Conservation (phyloP, 2,797 vertebrate species). For the Tympanoctomys barrerae region DNA sequence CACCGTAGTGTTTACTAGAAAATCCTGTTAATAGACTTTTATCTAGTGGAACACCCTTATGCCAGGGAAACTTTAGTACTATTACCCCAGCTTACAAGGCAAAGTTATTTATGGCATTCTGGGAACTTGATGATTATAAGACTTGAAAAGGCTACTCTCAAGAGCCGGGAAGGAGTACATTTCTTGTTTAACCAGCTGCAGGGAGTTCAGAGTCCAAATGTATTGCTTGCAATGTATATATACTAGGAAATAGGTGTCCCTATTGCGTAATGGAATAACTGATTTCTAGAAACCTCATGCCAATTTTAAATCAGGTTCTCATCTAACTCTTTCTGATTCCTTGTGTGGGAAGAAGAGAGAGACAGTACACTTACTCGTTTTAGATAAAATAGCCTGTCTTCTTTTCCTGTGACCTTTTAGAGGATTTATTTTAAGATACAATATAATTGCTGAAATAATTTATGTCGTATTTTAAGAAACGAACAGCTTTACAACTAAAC, state of each 20-base stretch:
- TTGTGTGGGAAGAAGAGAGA: not conserved
- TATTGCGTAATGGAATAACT: slow-evolving; percentile 26
- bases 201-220: slow-evolving; percentile 62
- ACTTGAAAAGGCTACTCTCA: slow-evolving; percentile 22
- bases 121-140: slow-evolving; percentile 14
- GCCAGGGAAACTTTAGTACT: slow-evolving; percentile 52
- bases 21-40: slow-evolving; percentile 30
- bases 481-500: slow-evolving; percentile 24
- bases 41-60: not conserved
- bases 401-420: not conserved
- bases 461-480: slow-evolving; percentile 25
- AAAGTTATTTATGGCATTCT: slow-evolving; percentile 62
- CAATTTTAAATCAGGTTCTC: slow-evolving; percentile 36
- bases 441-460: slow-evolving; percentile 23
- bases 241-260: slow-evolving; percentile 50
- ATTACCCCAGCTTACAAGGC: slow-evolving; percentile 3
- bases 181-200: slow-evolving; percentile 56
- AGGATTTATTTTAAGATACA: slow-evolving; percentile 40
- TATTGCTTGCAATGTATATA: slow-evolving; percentile 26
- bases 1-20: not conserved
- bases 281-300: slow-evolving; percentile 37
- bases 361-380: not conserved
- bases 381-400: not conserved
- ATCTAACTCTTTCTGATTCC: slow-evolving; percentile 1
- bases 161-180: slow-evolving; percentile 1